Evolutionary conservation across 1,140 invertebrate genomes (phyloP), one percentile per base, ranked within the genome.

Genomic region (Galendromus occidentalis): DNA sequence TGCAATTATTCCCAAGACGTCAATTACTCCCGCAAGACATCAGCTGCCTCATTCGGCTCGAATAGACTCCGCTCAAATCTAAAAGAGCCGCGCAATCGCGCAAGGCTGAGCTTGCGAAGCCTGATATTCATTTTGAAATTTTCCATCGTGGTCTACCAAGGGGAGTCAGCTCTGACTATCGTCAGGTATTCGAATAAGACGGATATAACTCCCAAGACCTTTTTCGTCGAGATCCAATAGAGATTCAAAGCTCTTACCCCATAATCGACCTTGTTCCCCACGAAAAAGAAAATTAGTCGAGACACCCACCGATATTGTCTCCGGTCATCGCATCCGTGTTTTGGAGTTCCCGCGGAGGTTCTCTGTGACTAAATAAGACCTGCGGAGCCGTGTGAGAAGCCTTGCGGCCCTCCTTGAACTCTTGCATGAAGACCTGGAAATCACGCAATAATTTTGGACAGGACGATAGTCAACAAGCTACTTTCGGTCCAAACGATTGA

Each of bases 401-500:
- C 75, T 92, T 83, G 69, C 95, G 81, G 1, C 94, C 94, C 80
- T 99, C 95, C 75, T 95, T 95, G 69, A 99, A 85, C 79, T 98
- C 95, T 76, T 81, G 68, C 33, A 74, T 72, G 41, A 70, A 69
- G 64, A 70, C 59, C 70, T 59, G 44, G 7, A 28, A 29, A 9
- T 39, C 9, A 39, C n/a, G n/a, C n/a, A n/a, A n/a, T n/a, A 39
- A 39, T 6, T 4, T 39, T 47, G 28, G 28, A 69, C 30, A 12
- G 20, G 2, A 66, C 29, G 28, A 7, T 4, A 7, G 28, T 4
- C 2, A 22, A 33, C 14, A 5, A 18, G 25, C 59, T 41, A 47
- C 18, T 22, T 41, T 18, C 59, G 63, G 30, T 42, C n/a, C 65
- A 65, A 12, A n/a, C 67, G 78, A 78, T 73, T 80, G 42, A 44